Evolutionary conservation across 1,140 invertebrate species (phyloP).

Genomic region (Chrysopa pallens): DNA sequence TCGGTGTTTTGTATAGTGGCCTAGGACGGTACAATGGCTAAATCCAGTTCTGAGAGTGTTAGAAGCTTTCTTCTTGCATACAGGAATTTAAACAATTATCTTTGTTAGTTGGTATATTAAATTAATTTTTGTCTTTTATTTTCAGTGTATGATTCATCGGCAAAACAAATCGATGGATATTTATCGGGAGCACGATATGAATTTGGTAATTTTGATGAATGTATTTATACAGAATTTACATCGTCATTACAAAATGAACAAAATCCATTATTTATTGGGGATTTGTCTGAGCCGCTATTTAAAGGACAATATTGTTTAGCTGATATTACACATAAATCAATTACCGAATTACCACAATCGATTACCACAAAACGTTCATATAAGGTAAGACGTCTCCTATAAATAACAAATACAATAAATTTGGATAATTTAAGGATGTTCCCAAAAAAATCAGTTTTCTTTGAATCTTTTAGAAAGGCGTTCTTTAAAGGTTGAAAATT

Average conservation of each 20-base stretch:
- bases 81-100: constrained; percentile 13
- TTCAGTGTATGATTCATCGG: constrained; percentile 45
- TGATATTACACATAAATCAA: constrained; percentile 21
- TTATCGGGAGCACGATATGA: constrained; percentile 40
- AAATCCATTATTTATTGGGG: constrained; percentile 12
- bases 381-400: too few relatives aligned
- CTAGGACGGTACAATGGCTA: too few relatives aligned
- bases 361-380: too few relatives aligned
- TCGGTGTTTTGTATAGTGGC: too few relatives aligned
- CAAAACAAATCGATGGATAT: constrained; percentile 39
- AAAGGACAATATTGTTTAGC: constrained; percentile 42
- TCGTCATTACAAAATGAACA: constrained; percentile 10
- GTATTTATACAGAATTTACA: constrained; percentile 18
- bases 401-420: too few relatives aligned
- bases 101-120: constrained; percentile 17
- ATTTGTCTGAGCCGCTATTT: constrained; percentile 17
- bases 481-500: too few relatives aligned
- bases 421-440: too few relatives aligned
- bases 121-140: constrained; percentile 12
- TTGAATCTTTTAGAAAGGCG: too few relatives aligned
- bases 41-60: too few relatives aligned
- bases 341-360: constrained; percentile 1
- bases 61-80: constrained; percentile 11
- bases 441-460: too few relatives aligned
- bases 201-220: constrained; percentile 51